Conservation (phyloP, 2,797 vertebrate species). For the Vespertilio murinus region DNA sequence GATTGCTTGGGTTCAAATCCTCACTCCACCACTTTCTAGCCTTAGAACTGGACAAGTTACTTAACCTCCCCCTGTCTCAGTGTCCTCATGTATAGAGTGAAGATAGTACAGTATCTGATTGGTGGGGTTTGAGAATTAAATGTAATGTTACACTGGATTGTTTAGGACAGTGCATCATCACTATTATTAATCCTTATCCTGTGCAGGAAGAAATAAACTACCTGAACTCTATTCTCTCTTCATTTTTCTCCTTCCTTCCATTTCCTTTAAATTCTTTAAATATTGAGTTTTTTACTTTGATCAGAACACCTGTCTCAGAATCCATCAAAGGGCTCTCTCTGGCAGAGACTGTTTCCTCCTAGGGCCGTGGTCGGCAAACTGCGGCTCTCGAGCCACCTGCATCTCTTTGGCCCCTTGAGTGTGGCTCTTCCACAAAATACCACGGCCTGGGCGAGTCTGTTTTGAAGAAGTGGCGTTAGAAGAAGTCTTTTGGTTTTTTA, state of each 20-base stretch:
- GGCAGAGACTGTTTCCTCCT: not conserved
- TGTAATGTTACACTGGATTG: not conserved
- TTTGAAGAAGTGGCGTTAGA: too few relatives aligned
- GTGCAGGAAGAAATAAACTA: not conserved
- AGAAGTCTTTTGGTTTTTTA: too few relatives aligned
- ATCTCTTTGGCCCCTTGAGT: too few relatives aligned
- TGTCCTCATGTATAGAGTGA: not conserved
- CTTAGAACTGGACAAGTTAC: slow-evolving; percentile 39
- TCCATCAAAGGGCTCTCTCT: not conserved
- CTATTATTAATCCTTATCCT: not conserved
- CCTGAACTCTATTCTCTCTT: not conserved
- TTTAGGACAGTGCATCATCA: slow-evolving; percentile 1
- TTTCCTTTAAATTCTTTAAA: not conserved
- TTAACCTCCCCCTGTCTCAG: not conserved
- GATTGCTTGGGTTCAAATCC: not conserved
- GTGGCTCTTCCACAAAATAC: too few relatives aligned
- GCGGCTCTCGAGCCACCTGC: too few relatives aligned
- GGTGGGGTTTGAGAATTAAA: not conserved
- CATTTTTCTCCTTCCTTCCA: not conserved
- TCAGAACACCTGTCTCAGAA: slow-evolving; percentile 2
- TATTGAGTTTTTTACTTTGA: not conserved
- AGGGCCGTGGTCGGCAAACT: not conserved
- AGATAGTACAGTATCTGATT: not conserved
- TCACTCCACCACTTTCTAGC: not conserved
- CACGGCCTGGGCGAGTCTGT: too few relatives aligned